Evolutionary conservation across 2,888 invertebrate genomes (phyloP), one percentile per base, ranked within the genome.

Genomic region (Lymantria monacha): DNA sequence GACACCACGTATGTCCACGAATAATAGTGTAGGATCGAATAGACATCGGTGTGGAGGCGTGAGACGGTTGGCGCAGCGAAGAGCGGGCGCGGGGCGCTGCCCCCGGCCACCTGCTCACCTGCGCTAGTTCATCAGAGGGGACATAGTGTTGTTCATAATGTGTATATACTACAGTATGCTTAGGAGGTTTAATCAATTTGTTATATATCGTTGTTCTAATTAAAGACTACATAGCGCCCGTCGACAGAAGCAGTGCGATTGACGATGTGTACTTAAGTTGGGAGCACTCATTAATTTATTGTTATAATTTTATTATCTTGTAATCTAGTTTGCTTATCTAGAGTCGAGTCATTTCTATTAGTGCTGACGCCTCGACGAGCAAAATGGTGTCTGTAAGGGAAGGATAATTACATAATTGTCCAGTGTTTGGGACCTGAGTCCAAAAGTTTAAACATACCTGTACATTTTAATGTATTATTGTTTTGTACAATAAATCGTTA

Each of bases 401-500:
- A 86, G 89, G 91, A 87, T 87, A 87, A 77, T 74, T 81, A 83
- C 74, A 83, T 76, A 79, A 78, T 85, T 89, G 87, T 89, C 89
- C 89, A 87, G 83, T 85, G 87, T 91, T 91, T 88, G 89, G 90
- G 89, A 87, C 90, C 81, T 77, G 83, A 83, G 90, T 90, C 91
- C 89, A 86, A 85, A 85, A 87, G 84, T 85, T 87, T 85, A 89
- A 90, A 91, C 89, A 91, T 91, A 92, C 92, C 92, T 92, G 92
- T 92, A 92, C 91, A 92, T 92, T 91, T 91, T 91, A 92, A 91
- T 91, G 92, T 92, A 92, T 90, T 90, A 91, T 92, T 92, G 92
- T 92, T 92, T 92, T 92, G 88, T 92, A 92, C 90, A 92, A 91
- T 92, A 92, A 92, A 92, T 89, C 91, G 90, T 92, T 92, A 91